Percentiles rank a stretch among this genome's conserved stretches.
Evolutionary conservation across 2,888 invertebrate genomes (phyloP).

Genomic region (Drosophila neotestacea): DNA sequence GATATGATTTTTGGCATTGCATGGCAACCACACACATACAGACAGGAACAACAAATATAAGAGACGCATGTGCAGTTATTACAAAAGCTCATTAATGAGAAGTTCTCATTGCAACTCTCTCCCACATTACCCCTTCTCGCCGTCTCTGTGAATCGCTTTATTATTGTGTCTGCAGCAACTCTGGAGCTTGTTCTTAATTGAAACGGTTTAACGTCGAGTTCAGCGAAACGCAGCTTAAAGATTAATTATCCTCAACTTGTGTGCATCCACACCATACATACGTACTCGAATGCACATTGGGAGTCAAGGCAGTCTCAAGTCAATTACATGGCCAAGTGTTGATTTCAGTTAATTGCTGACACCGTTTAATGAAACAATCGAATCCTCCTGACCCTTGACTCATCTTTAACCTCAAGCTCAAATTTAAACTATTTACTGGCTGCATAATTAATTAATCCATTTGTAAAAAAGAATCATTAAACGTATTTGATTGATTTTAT

Average conservation of each 20-base stretch:
- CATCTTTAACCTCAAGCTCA: constrained; percentile 1
- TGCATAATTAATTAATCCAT: constrained; percentile 65
- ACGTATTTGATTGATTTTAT: constrained; percentile 56
- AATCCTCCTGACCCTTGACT: constrained; percentile 30
- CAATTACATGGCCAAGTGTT: constrained; percentile 62
- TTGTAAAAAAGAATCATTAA: constrained; percentile 40
- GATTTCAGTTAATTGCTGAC: constrained; percentile 72
- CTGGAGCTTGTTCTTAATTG: constrained; percentile 53
- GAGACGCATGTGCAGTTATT: constrained; percentile 22
- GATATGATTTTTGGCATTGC: not conserved
- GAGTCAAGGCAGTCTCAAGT: constrained; percentile 34
- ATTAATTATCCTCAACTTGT: constrained; percentile 65
- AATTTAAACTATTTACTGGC: constrained; percentile 11
- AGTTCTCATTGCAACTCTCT: not conserved
- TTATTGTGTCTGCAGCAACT: not conserved
- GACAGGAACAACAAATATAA: not conserved
- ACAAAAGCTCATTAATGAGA: constrained; percentile 34
- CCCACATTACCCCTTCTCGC: not conserved
- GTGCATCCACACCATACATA: constrained; percentile 6
- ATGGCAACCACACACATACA: constrained; percentile 7
- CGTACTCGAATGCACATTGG: not conserved
- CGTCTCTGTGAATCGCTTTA: not conserved
- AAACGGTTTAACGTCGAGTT: constrained; percentile 39
- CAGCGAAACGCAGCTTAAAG: constrained; percentile 47
- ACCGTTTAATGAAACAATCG: constrained; percentile 58